These are phyloP conservation scores for Drosophila nr. perissopoda DNA, from an alignment of 2,888 invertebrate species.

Conservation along the genomic window DNA sequence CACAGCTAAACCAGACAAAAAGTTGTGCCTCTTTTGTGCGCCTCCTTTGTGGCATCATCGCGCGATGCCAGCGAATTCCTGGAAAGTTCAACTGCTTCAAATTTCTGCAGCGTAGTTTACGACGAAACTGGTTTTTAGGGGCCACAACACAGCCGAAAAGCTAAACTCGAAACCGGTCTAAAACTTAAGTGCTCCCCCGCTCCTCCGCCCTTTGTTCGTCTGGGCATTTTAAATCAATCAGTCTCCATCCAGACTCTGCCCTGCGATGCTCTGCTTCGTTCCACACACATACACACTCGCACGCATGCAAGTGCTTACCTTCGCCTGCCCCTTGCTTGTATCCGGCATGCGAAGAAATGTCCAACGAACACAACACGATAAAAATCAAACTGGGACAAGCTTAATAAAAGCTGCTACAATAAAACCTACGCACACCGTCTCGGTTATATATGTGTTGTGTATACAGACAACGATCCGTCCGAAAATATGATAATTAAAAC, in stretches of 20 bases:
- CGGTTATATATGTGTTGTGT: background rate
- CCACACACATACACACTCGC: background rate
- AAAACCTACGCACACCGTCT: slow-evolving; percentile 10
- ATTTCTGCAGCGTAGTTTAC: slow-evolving; percentile 44
- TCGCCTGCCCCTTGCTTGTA: slow-evolving; percentile 37
- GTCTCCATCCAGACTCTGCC: slow-evolving; percentile 51
- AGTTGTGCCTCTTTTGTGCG: slow-evolving; percentile 14
- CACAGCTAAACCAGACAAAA: slow-evolving; percentile 26
- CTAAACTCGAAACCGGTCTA: slow-evolving; percentile 61
- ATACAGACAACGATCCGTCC: slow-evolving; percentile 25
- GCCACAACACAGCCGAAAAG: slow-evolving; percentile 28
- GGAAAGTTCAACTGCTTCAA: slow-evolving; percentile 77
- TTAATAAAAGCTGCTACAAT: slow-evolving; percentile 60
- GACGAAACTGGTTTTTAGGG: slow-evolving; percentile 65
- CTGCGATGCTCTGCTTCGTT: slow-evolving; percentile 41
- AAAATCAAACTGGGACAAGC: slow-evolving; percentile 74
- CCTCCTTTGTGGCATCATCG: slow-evolving; percentile 33
- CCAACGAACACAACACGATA: slow-evolving; percentile 54
- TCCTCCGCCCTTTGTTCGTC: slow-evolving; percentile 18
- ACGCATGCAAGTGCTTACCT: background rate
- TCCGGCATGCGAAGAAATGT: slow-evolving; percentile 71
- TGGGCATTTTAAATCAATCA: slow-evolving; percentile 70
- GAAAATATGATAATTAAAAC: slow-evolving; percentile 69
- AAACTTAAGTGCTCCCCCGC: slow-evolving; percentile 11
- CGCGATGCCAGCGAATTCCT: slow-evolving; percentile 62